Percentiles rank a stretch among this genome's conserved stretches.
Evolutionary conservation across 23 tunicate species (phyloP).

Genomic region (Trididemnum miniatum): DNA sequence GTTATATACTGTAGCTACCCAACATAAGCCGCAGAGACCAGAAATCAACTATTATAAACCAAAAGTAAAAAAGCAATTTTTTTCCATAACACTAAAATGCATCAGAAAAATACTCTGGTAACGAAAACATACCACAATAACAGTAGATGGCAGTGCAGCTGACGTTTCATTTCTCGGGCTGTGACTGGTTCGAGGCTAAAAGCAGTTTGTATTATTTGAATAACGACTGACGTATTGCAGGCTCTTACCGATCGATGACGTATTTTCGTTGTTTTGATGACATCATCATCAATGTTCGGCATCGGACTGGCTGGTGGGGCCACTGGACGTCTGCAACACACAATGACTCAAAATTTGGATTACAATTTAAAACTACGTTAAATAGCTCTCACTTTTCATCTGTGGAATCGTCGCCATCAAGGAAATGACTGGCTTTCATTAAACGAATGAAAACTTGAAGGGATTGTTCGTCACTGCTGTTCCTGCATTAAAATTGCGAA

Average conservation of each 20-base stretch:
- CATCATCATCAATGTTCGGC: slow-evolving; percentile 21
- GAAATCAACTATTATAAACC: too few species aligned
- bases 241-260: neutral
- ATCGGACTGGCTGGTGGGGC: slow-evolving; percentile 64
- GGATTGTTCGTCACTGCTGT: slow-evolving; percentile 22
- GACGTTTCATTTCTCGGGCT: too few species aligned
- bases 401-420: slow-evolving; percentile 2
- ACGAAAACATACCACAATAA: neutral
- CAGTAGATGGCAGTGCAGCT: neutral
- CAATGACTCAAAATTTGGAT: too few species aligned
- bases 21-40: too few species aligned
- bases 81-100: too few species aligned
- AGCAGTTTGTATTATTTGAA: too few species aligned
- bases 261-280: slow-evolving; percentile 14
- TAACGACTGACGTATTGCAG: neutral
- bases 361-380: too few species aligned
- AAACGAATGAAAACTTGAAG: slow-evolving; percentile 59
- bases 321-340: slow-evolving; percentile 23
- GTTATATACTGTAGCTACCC: too few species aligned
- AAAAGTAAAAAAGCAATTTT: too few species aligned
- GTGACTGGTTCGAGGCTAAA: slow-evolving; percentile 14
- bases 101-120: too few species aligned
- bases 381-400: slow-evolving; percentile 31
- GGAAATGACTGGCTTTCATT: slow-evolving; percentile 48
- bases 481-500: neutral